These are phyloP conservation scores for Akabosia matsudoensis DNA, from an alignment of 1,140 invertebrate species.

Conservation along the genomic window DNA sequence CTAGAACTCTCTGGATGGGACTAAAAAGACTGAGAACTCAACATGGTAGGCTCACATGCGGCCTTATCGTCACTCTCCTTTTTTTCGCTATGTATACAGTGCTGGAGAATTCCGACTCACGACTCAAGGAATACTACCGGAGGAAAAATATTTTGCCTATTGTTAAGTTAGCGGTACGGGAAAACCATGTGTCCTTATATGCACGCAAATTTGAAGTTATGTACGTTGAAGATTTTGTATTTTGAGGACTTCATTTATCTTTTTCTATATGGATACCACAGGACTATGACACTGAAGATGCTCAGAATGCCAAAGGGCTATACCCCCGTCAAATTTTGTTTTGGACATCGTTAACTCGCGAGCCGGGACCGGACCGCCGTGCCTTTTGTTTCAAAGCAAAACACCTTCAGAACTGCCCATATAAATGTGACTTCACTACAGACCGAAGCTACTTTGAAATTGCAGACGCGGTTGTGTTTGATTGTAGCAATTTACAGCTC, in stretches of 20 bases:
- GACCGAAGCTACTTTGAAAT: constrained; percentile 30
- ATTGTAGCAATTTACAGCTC: constrained; percentile 9
- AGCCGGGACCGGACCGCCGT: neutral
- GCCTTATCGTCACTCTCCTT: constrained; percentile 8
- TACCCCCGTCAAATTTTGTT: constrained; percentile 28
- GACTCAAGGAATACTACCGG: neutral
- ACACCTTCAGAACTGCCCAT: constrained; percentile 22
- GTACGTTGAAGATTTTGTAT: neutral
- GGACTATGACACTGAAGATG: constrained; percentile 29
- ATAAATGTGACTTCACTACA: constrained; percentile 33
- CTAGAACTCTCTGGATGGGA: neutral
- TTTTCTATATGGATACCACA: neutral
- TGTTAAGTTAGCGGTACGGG: neutral
- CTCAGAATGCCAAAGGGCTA: constrained; percentile 4
- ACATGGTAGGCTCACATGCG: constrained; percentile 15
- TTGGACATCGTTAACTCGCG: constrained; percentile 17
- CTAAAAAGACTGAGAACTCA: constrained; percentile 16
- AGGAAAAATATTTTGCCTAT: constrained; percentile 11
- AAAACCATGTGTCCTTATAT: neutral
- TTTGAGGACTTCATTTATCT: neutral
- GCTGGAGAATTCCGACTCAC: neutral
- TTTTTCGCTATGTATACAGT: constrained; percentile 5
- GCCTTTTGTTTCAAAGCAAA: constrained; percentile 27
- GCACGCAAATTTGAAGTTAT: neutral
- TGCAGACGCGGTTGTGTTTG: constrained; percentile 29